Evolutionary conservation across 2,113 vertebrate genomes (phyloP), one percentile per base, ranked within the genome.

Genomic region (Lethenteron reissneri): DNA sequence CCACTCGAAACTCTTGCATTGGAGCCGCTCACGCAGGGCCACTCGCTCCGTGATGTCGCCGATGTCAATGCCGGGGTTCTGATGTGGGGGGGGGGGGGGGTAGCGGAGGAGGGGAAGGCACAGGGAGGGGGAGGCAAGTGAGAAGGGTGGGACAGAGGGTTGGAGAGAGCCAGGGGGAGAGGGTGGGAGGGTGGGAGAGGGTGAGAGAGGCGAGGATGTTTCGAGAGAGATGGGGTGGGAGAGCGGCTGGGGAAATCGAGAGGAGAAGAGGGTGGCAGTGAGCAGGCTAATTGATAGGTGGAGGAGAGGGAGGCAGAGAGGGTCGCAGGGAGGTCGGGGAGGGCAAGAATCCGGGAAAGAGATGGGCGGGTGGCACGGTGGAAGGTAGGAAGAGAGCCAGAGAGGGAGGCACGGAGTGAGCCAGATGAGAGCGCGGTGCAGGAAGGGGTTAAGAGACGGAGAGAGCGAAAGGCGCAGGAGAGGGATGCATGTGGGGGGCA

Each of bases 1-100:
- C 94, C 94, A 99, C 78, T 84, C 84, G 78, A 99, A 99, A 76
- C 86, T 96, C 71, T 81, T 87, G 77, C 94, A 99, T 19, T 92
- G 90, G 73, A 99, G 81, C 72, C 82, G 83, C 77, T 86, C 87
- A n/a, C 94, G 87, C 72, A 99, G 81, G 69, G 88, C 88, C 73
- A 86, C 78, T 64, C 94, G 82, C 77, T 99, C 92, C 0, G 92
- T 92, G 71, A 97, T 88, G 0, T 99, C 91, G 62, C 94, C 94
- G 1, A 97, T 96, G 81, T 99, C 92, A 72, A 99, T 92, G 1
- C 92, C 92, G 0, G 90, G 92, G 79, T 95, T 97, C 90, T 95
- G 80, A 12, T 19, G 60, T 14, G 60, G 60, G 60, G 60, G 17
- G 60, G 60, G 17, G 17, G 60, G 60, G 17, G 17, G 60, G 60